phyloP scores from a whole-genome alignment of 2,797 vertebrate genomes.

The Chiloscyllium punctatum region DNA sequence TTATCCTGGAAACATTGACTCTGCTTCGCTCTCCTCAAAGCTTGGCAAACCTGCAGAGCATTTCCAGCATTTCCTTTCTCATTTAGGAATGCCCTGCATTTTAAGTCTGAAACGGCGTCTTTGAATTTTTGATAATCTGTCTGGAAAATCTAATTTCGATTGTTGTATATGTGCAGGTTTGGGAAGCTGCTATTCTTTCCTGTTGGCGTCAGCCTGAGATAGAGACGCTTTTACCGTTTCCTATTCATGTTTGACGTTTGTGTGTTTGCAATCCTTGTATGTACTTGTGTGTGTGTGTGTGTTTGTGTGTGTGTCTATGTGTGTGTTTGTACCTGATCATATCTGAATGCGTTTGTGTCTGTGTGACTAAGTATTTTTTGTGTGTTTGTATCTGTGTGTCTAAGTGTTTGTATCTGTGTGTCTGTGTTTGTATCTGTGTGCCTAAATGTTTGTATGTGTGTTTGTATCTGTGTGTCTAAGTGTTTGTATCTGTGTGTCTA shows the following conservation, averaged over 20 bases:
- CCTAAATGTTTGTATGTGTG: too few species aligned
- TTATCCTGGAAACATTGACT: too few species aligned
- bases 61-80: not conserved
- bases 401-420: too few species aligned
- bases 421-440: too few species aligned
- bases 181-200: not conserved
- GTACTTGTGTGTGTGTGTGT: too few species aligned
- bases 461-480: too few species aligned
- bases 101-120: not conserved
- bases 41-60: not conserved
- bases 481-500: too few species aligned
- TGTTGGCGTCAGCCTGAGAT: not conserved
- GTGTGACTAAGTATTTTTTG: too few species aligned
- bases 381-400: not conserved
- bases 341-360: too few species aligned
- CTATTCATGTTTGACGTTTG: too few species aligned
- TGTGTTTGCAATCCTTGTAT: not conserved
- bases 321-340: too few species aligned
- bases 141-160: not conserved
- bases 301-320: not conserved
- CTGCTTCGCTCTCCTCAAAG: not conserved
- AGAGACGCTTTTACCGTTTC: not conserved
- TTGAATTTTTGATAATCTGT: too few species aligned
- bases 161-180: not conserved
- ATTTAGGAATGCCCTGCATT: not conserved